phyloP scores from a whole-genome alignment of 2,113 vertebrate genomes.

The Pygoscelis antarcticus region DNA sequence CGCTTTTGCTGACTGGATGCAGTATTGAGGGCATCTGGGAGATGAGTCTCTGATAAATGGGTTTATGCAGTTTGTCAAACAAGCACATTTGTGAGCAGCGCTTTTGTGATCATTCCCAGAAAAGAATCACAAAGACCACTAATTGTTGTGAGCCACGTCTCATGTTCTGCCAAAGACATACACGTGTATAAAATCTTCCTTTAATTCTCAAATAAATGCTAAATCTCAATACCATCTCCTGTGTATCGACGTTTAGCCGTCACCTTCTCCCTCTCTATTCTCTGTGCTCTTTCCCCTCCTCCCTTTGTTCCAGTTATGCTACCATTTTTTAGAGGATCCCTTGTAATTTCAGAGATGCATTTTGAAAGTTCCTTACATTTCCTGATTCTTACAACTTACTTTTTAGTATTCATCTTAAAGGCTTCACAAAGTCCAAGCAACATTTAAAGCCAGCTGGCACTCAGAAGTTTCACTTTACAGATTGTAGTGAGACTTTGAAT shows the following conservation, averaged over 20 bases:
- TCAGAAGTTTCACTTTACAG: not conserved
- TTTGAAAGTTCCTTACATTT: not conserved
- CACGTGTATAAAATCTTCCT: not conserved
- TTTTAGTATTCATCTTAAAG: not conserved
- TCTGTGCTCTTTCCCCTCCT: not conserved
- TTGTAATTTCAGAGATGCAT: not conserved
- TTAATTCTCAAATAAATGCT: not conserved
- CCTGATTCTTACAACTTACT: not conserved
- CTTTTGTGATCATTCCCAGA: not conserved
- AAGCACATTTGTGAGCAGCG: not conserved
- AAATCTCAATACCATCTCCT: not conserved
- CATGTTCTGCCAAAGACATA: not conserved
- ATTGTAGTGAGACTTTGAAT: not conserved
- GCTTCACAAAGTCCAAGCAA: not conserved
- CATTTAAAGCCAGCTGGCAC: not conserved
- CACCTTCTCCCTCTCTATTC: not conserved
- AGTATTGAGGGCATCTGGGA: conserved; percentile 10
- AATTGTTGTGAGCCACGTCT: not conserved
- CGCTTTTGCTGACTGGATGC: not conserved
- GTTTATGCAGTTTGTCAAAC: not conserved
- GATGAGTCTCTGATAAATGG: not conserved
- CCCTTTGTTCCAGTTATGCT: not conserved
- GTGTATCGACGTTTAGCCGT: accelerated
- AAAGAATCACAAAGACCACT: not conserved
- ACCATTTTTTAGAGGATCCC: not conserved